Evolutionary conservation across 2,113 vertebrate species (phyloP).

Genomic region (Prunella fulvescens): DNA sequence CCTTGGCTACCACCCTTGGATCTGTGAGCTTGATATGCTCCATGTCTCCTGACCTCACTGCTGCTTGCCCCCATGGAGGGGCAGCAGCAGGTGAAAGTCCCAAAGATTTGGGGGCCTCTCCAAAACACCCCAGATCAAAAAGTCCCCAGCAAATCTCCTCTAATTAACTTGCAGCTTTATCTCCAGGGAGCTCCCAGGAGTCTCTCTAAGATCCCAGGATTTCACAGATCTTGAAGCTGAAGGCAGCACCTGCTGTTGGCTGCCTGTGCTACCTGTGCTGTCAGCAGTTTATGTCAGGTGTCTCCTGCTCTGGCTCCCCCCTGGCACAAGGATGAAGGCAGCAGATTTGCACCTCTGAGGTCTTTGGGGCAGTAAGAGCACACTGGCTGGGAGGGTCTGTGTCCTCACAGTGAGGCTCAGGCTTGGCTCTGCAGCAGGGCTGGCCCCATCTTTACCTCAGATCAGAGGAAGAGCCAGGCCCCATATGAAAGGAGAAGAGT

Average conservation of each 20-base stretch:
- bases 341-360: fast-evolving
- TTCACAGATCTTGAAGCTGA: not conserved
- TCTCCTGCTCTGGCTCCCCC: not conserved
- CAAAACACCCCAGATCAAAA: not conserved
- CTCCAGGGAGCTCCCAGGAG: not conserved
- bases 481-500: not conserved
- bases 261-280: not conserved
- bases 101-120: not conserved
- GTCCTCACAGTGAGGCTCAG: not conserved
- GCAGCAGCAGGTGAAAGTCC: not conserved
- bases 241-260: not conserved
- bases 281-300: too few species aligned
- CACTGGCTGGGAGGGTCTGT: not conserved
- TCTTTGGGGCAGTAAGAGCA: not conserved
- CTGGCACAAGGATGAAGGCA: not conserved
- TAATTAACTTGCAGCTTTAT: not conserved
- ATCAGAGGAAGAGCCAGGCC: not conserved
- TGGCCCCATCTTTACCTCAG: not conserved
- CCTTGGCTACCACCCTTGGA: not conserved
- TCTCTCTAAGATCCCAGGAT: not conserved
- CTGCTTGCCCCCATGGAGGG: not conserved
- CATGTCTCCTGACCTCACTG: not conserved
- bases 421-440: not conserved
- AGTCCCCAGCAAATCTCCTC: not conserved
- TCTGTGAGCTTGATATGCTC: not conserved